These are phyloP conservation scores for Busseola fusca DNA, from an alignment of 2,888 invertebrate species.

Conservation along the genomic window DNA sequence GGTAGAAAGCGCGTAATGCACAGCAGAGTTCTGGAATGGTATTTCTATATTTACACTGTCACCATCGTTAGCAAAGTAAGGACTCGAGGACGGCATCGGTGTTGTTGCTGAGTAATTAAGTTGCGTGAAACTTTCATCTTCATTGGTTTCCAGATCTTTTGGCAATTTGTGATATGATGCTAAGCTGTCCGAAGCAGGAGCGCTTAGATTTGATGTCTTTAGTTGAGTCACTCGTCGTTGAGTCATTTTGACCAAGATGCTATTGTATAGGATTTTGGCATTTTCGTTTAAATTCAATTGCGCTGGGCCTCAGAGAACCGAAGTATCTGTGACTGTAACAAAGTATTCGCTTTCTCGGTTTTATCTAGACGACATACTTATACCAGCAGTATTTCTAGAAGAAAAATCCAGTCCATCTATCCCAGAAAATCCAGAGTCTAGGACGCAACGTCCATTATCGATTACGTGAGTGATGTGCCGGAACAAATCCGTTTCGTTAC, in stretches of 20 bases:
- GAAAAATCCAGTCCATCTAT: conserved; percentile 36
- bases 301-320: background rate
- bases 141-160: no score
- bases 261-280: no score
- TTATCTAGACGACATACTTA: conserved; percentile 32
- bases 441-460: conserved; percentile 56
- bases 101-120: no score
- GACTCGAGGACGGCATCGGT: background rate
- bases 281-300: no score
- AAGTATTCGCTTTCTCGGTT: background rate
- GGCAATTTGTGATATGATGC: no score
- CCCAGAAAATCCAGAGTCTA: conserved; percentile 47
- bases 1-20: background rate
- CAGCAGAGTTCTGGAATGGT: background rate
- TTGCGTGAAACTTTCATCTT: no score
- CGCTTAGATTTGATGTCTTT: no score
- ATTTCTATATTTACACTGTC: background rate
- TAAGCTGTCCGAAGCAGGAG: no score
- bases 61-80: background rate
- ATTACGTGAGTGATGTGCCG: conserved; percentile 62
- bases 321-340: conserved; percentile 8
- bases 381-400: conserved; percentile 11
- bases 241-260: no score
- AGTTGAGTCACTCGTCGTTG: no score
- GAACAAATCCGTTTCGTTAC: conserved; percentile 62